These are phyloP conservation scores for Tenthredo distinguenda DNA, from an alignment of 2,888 invertebrate species.

Conservation along the genomic window DNA sequence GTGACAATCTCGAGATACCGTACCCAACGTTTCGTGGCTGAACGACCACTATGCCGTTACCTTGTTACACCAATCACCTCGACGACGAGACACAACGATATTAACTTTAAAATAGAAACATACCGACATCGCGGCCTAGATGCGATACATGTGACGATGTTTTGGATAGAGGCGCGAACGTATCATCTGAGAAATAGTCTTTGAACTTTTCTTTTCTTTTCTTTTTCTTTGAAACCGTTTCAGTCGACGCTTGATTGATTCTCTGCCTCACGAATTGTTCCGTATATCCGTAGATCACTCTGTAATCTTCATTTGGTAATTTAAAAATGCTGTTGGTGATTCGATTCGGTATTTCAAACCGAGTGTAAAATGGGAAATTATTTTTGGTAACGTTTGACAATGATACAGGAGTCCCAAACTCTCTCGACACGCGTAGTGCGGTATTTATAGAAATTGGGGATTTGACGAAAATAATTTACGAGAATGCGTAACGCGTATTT, in stretches of 20 bases:
- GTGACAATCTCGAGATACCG: not conserved
- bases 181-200: not conserved
- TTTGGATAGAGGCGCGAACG: not conserved
- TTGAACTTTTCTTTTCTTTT: not conserved
- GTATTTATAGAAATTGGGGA: constrained; percentile 1
- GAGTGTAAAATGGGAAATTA: not conserved
- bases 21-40: not conserved
- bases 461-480: constrained; percentile 23
- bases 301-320: not conserved
- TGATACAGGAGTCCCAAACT: not conserved
- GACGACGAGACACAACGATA: constrained; percentile 29
- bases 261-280: not conserved
- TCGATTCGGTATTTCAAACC: not conserved
- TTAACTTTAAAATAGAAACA: constrained; percentile 38
- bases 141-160: not conserved
- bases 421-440: not conserved
- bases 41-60: constrained; percentile 25
- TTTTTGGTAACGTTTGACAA: constrained; percentile 26
- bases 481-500: not conserved
- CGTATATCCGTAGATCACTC: not conserved
- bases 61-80: constrained; percentile 20
- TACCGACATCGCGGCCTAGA: constrained; percentile 23
- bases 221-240: not conserved
- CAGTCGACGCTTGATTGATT: not conserved
- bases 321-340: not conserved